Percentiles rank a stretch among this genome's conserved stretches.
phyloP scores from a whole-genome alignment of 2,797 vertebrate genomes.

The Fratercula arctica region DNA sequence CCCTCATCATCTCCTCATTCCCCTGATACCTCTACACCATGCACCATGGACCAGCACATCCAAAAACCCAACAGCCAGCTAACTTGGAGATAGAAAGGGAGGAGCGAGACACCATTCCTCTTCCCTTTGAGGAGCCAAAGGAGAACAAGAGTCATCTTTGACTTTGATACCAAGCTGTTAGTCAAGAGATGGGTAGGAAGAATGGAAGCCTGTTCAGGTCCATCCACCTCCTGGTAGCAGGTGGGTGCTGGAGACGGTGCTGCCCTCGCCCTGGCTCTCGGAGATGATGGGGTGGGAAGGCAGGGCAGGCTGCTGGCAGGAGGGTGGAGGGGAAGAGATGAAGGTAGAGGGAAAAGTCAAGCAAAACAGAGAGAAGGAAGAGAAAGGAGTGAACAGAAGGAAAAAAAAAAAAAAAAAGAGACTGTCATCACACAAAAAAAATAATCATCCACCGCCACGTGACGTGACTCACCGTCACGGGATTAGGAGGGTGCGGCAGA shows the following conservation, averaged over 20 bases:
- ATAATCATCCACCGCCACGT: fast-evolving
- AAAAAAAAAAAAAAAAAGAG: not conserved
- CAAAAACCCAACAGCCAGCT: not conserved
- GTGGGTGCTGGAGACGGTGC: fast-evolving
- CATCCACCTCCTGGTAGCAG: not conserved
- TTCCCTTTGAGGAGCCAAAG: not conserved
- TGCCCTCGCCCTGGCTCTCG: fast-evolving
- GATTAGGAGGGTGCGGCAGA: not conserved
- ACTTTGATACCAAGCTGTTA: not conserved
- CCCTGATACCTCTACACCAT: not conserved
- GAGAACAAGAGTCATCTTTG: not conserved
- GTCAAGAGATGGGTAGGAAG: not conserved
- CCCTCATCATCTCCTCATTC: not conserved
- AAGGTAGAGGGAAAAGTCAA: not conserved
- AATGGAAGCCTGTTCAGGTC: not conserved
- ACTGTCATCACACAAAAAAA: not conserved
- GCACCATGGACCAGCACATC: not conserved
- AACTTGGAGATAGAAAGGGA: not conserved
- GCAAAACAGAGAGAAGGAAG: not conserved
- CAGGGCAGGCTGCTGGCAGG: not conserved
- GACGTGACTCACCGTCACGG: not conserved
- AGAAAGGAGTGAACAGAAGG: not conserved
- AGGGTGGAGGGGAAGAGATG: not conserved
- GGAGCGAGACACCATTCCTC: fast-evolving
- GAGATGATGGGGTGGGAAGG: not conserved